Evolutionary conservation across 2,888 invertebrate genomes (phyloP).

Genomic region (Microlaimidae sp.): DNA sequence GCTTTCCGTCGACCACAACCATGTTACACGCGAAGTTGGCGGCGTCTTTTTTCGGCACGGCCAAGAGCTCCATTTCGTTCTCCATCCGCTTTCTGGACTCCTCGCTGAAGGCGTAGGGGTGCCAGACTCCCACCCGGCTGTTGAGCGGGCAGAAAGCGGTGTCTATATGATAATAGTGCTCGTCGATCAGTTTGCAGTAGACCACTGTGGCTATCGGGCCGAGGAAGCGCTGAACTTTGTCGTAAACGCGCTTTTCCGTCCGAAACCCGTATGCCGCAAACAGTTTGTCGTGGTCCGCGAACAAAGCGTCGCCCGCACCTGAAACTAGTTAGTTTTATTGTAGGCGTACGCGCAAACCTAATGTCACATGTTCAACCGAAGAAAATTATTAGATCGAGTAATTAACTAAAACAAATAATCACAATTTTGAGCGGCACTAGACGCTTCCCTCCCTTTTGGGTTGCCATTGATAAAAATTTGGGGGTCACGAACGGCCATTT

Average conservation of each 20-base stretch:
- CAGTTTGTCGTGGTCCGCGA: slow-evolving; percentile 5
- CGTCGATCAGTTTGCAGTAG: slow-evolving; percentile 22
- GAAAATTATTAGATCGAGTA: too few relatives aligned
- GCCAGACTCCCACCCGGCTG: slow-evolving; percentile 24
- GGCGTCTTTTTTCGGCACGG: slow-evolving; percentile 27
- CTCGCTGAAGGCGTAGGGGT: slow-evolving; percentile 24
- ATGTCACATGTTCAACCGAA: too few relatives aligned
- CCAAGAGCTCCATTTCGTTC: slow-evolving; percentile 23
- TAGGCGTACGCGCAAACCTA: too few relatives aligned
- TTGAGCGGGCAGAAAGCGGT: slow-evolving; percentile 30
- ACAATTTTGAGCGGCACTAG: too few relatives aligned
- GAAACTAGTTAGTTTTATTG: too few relatives aligned
- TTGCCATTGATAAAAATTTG: too few relatives aligned
- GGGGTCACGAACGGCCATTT: too few relatives aligned
- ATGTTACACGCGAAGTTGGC: slow-evolving; percentile 30
- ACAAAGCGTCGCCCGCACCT: slow-evolving; percentile 14
- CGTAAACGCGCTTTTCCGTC: slow-evolving; percentile 1
- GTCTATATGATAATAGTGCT: slow-evolving; percentile 31
- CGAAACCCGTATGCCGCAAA: slow-evolving; percentile 13
- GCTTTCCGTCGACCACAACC: slow-evolving; percentile 25
- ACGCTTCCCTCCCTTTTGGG: too few relatives aligned
- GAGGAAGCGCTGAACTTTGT: not conserved
- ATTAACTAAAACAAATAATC: too few relatives aligned
- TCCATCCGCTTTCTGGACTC: slow-evolving; percentile 24
- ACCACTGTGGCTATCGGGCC: slow-evolving; percentile 15